These are phyloP conservation scores for Tragelaphus buxtoni DNA, from an alignment of 2,113 vertebrate genomes.

Conservation along the genomic window DNA sequence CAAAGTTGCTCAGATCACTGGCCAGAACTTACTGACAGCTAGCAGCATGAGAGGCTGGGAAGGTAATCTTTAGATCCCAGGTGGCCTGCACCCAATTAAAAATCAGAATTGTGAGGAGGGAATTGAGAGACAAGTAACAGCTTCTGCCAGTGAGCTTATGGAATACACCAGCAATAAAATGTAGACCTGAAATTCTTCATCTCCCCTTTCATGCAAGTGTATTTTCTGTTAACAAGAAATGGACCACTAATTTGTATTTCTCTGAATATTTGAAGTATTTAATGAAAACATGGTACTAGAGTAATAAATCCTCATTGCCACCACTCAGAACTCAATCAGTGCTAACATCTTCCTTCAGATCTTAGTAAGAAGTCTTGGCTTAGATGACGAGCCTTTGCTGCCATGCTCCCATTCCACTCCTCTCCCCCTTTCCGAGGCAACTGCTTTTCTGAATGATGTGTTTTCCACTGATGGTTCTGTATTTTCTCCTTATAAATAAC, in stretches of 20 bases:
- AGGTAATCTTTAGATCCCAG: not conserved
- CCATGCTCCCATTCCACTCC: not conserved
- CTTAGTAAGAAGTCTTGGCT: not conserved
- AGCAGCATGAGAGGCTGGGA: not conserved
- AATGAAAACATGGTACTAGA: not conserved
- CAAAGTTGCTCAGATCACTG: not conserved
- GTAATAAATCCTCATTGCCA: not conserved
- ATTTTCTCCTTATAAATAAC: not conserved
- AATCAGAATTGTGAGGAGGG: not conserved
- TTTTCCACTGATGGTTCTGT: not conserved
- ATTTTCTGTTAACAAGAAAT: not conserved
- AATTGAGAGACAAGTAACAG: not conserved
- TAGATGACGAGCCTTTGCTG: not conserved
- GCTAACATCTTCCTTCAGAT: not conserved
- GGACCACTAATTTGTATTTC: not conserved
- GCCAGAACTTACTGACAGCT: not conserved
- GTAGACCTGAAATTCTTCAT: not conserved
- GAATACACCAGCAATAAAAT: not conserved
- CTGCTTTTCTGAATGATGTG: not conserved
- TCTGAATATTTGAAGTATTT: not conserved
- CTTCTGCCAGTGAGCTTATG: not conserved
- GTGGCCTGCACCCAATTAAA: not conserved
- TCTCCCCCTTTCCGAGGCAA: not conserved
- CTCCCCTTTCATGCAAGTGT: not conserved
- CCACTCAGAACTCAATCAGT: not conserved